Conservation (phyloP, 2,888 invertebrate genomes). For the Schizaphis graminum region DNA sequence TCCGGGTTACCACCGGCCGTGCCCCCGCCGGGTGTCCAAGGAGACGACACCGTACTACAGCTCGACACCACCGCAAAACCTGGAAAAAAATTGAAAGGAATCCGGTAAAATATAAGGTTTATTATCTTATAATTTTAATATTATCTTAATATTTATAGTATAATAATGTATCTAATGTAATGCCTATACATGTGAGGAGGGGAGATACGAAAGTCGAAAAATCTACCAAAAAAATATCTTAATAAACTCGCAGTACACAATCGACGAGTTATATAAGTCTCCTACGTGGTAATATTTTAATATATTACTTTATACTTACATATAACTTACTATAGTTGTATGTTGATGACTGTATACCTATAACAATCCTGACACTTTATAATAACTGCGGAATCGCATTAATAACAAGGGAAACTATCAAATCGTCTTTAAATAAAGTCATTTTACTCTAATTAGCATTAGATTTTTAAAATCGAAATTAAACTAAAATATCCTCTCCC, state of each 20-base stretch:
- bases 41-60: constrained; percentile 92
- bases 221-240: too few species aligned
- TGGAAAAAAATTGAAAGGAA: constrained; percentile 60
- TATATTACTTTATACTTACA: too few species aligned
- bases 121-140: background rate
- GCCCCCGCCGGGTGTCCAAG: constrained; percentile 92
- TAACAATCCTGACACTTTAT: too few species aligned
- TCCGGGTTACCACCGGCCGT: constrained; percentile 88
- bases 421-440: background rate
- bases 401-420: background rate
- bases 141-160: too few species aligned
- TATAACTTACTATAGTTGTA: too few species aligned
- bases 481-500: background rate
- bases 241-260: too few species aligned
- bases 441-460: too few species aligned
- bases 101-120: background rate
- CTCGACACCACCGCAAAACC: constrained; percentile 77
- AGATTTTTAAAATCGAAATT: background rate
- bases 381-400: background rate
- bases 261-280: too few species aligned
- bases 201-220: too few species aligned
- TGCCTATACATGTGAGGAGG: background rate
- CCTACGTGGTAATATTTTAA: too few species aligned
- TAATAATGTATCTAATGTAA: background rate
- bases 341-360: too few species aligned